Evolutionary conservation across 2,797 vertebrate genomes (phyloP).

Genomic region (Anas flavirostris): DNA sequence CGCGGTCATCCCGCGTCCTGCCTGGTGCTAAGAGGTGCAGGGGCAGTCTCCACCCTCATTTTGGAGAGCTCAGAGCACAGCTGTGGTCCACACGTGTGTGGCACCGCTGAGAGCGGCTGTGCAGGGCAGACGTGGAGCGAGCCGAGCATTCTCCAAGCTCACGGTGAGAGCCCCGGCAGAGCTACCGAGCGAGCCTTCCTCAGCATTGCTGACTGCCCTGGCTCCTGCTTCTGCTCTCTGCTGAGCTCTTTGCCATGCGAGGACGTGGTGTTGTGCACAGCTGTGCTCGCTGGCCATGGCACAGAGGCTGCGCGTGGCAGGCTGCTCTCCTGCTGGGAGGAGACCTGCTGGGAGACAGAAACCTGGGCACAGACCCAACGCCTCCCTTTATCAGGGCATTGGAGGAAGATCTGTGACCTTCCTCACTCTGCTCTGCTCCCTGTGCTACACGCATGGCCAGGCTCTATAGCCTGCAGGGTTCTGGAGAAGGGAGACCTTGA

Average conservation of each 20-base stretch:
- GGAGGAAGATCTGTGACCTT: not conserved
- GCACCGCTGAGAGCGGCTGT: no score
- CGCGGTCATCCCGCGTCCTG: rapidly evolving
- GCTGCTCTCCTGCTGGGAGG: not conserved
- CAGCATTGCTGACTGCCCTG: not conserved
- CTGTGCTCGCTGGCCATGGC: not conserved
- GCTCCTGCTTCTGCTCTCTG: not conserved
- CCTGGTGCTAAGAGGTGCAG: not conserved
- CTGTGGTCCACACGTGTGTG: not conserved
- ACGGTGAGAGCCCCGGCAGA: not conserved
- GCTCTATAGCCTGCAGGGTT: rapidly evolving
- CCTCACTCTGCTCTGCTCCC: not conserved
- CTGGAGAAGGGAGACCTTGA: rapidly evolving
- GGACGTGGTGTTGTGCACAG: not conserved
- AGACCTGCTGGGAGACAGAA: not conserved
- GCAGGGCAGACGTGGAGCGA: not conserved
- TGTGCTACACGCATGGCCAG: rapidly evolving
- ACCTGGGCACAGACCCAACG: not conserved
- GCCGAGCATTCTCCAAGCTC: rapidly evolving
- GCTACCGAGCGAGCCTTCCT: not conserved
- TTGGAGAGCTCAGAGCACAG: not conserved
- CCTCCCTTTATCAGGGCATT: not conserved
- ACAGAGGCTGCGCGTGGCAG: not conserved
- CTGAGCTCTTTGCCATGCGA: rapidly evolving
- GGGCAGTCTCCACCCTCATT: not conserved